Evolutionary conservation across 2,888 invertebrate species (phyloP).

Genomic region (Anagyrus pseudococci): DNA sequence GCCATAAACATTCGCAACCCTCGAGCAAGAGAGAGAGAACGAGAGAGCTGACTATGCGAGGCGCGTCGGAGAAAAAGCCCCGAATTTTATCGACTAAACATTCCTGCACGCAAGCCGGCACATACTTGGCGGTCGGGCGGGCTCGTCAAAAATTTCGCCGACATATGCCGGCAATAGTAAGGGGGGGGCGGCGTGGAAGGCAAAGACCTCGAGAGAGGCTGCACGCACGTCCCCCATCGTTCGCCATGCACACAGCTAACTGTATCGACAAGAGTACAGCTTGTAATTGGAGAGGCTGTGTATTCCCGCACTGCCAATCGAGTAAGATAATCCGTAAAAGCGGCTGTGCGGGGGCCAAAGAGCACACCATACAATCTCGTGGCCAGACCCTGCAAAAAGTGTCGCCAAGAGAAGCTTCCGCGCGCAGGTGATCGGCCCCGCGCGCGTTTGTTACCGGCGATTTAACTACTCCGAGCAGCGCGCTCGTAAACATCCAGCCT

Average conservation of each 20-base stretch:
- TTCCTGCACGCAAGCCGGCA: conserved; percentile 16
- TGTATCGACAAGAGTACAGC: no score
- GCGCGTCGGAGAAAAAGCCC: no score
- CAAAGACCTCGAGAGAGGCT: no score
- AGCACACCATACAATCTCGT: no score
- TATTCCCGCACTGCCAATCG: conserved; percentile 34
- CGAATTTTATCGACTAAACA: conserved; percentile 23
- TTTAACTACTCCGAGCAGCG: conserved; percentile 57
- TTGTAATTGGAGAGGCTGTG: conserved; percentile 32
- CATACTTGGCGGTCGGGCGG: no score
- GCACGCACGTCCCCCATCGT: no score
- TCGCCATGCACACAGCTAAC: no score
- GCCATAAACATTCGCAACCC: conserved; percentile 7
- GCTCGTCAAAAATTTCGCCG: conserved; percentile 29
- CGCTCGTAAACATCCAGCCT: conserved; percentile 47
- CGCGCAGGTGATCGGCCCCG: conserved; percentile 34
- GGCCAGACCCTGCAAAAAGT: no score
- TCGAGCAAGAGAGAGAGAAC: no score
- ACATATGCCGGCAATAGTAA: conserved; percentile 17
- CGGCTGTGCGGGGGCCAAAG: no score
- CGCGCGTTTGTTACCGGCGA: conserved; percentile 57
- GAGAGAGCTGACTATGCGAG: no score
- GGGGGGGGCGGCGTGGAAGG: no score
- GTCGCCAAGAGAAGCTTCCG: conserved; percentile 9
- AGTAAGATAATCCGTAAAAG: conserved; percentile 24